These are phyloP conservation scores for Protonemura montana DNA, from an alignment of 2,888 invertebrate genomes.

Conservation along the genomic window DNA sequence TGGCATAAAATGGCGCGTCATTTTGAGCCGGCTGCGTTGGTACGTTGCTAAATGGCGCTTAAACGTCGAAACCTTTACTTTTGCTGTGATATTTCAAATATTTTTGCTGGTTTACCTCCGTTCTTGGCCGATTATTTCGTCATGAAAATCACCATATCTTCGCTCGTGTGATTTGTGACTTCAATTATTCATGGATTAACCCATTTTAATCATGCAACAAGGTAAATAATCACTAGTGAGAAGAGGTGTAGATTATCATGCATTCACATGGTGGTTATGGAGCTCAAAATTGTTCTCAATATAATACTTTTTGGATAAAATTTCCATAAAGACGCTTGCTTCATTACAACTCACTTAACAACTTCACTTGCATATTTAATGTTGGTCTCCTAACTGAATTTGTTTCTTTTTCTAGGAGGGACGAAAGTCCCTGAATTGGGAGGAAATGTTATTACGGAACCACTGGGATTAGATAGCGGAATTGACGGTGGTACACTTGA, in stretches of 20 bases:
- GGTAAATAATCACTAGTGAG: neutral
- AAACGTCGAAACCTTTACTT: slow-evolving; percentile 43
- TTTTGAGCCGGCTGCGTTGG: slow-evolving; percentile 51
- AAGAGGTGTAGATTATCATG: neutral
- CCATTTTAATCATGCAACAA: neutral
- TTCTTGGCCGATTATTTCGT: neutral
- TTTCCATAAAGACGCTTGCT: neutral
- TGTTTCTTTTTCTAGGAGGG: slow-evolving; percentile 45
- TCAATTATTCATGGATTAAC: neutral
- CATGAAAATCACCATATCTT: neutral
- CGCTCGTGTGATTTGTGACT: neutral
- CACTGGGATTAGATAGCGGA: slow-evolving; percentile 54
- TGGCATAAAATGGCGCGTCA: slow-evolving; percentile 54
- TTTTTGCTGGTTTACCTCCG: neutral
- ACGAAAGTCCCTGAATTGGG: slow-evolving; percentile 47
- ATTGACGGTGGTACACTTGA: slow-evolving; percentile 55
- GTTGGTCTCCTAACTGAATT: neutral
- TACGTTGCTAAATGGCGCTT: slow-evolving; percentile 49
- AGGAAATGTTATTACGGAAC: slow-evolving; percentile 56
- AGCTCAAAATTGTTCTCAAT: neutral
- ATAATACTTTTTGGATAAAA: neutral
- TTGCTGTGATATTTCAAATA: neutral
- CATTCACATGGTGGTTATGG: neutral
- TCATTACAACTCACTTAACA: neutral
- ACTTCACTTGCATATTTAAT: neutral